These are phyloP conservation scores for Orgyia antiqua DNA, from an alignment of 2,888 invertebrate genomes.

Conservation along the genomic window DNA sequence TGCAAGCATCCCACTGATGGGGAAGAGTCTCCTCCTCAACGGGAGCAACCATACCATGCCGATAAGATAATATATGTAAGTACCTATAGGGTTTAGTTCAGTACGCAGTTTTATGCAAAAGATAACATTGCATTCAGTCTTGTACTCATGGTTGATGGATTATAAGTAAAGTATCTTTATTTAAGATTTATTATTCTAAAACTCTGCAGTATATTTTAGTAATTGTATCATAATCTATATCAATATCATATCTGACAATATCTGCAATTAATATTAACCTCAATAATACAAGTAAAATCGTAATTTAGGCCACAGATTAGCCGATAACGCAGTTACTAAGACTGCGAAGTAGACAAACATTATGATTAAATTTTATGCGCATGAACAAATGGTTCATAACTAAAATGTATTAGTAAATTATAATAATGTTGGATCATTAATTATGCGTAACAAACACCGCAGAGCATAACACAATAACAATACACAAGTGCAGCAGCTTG, in stretches of 20 bases:
- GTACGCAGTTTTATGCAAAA: too few species aligned
- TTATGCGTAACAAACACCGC: constrained; percentile 19
- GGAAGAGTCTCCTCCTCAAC: too few species aligned
- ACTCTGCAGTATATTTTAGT: too few species aligned
- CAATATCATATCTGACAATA: constrained; percentile 6
- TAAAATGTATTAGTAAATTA: constrained; percentile 23
- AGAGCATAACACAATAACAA: constrained; percentile 18
- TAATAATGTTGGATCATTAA: constrained; percentile 22
- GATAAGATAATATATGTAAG: too few species aligned
- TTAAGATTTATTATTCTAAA: too few species aligned
- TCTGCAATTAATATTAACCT: too few species aligned
- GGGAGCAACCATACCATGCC: too few species aligned
- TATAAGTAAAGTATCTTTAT: too few species aligned
- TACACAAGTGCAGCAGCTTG: constrained; percentile 18
- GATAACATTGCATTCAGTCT: too few species aligned
- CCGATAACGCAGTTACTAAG: constrained; percentile 8
- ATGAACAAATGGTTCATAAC: constrained; percentile 8
- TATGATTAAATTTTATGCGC: constrained; percentile 7
- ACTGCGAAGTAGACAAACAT: constrained; percentile 2
- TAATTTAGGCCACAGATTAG: constrained; percentile 13
- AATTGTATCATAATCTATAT: neutral
- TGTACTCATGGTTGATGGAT: too few species aligned
- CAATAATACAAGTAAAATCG: constrained; percentile 7
- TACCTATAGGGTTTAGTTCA: too few species aligned
- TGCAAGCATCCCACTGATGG: too few species aligned